Percentiles rank a stretch among this genome's conserved stretches.
Conservation (phyloP, 2,113 vertebrate species). For the Fukomys damarensis region DNA sequence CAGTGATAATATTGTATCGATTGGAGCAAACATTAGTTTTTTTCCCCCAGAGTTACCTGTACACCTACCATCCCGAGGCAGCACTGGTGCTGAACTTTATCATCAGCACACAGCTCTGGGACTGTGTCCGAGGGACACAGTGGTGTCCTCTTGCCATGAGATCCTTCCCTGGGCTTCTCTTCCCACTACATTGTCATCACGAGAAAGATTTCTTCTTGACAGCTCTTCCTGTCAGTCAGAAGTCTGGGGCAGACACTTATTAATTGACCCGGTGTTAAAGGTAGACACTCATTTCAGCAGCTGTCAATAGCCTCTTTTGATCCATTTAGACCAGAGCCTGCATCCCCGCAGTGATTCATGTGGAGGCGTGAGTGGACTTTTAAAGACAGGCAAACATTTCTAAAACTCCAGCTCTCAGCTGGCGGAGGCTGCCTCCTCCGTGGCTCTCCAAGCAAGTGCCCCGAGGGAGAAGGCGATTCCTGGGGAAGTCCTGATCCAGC, state of each 20-base stretch:
- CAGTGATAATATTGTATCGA: neutral
- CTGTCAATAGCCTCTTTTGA: conserved; percentile 87
- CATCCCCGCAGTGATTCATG: conserved; percentile 74
- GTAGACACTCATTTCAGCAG: conserved; percentile 86
- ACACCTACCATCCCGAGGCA: neutral
- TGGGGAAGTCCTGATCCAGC: no score
- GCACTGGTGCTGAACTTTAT: neutral
- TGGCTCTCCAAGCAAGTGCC: neutral
- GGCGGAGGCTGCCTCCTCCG: neutral
- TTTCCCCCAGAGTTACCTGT: neutral
- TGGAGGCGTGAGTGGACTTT: conserved; percentile 56
- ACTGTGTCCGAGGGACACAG: neutral
- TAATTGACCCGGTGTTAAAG: conserved; percentile 89
- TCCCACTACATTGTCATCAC: conserved; percentile 61
- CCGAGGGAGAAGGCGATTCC: neutral
- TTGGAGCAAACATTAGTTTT: neutral
- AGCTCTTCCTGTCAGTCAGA: conserved; percentile 87
- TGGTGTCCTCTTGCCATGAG: neutral
- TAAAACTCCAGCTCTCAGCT: conserved; percentile 49
- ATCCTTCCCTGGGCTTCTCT: neutral
- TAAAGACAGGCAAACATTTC: conserved; percentile 71
- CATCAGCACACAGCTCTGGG: neutral
- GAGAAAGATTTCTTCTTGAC: conserved; percentile 81
- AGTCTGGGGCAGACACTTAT: conserved; percentile 88
- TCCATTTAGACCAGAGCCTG: conserved; percentile 78